A percentile compares a stretch with the other conserved stretches of the same genome.
Conservation (phyloP, 2,888 invertebrate genomes). For the Colletes collaris region DNA sequence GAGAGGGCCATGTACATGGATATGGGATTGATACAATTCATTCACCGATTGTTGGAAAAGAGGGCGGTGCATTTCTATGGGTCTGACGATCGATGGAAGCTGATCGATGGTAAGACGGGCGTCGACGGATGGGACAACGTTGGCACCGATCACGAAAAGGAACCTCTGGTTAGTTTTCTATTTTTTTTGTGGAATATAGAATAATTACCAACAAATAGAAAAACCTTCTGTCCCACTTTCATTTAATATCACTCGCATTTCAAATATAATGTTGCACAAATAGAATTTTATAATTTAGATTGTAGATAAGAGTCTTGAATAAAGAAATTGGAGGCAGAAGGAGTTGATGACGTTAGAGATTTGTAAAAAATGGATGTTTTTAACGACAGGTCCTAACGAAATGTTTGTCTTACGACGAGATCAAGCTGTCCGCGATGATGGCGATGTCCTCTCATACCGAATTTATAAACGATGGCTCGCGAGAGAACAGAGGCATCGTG, state of each 20-base stretch:
- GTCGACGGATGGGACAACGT: constrained; percentile 86
- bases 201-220: too few relatives aligned
- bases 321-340: too few relatives aligned
- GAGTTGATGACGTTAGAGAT: not conserved
- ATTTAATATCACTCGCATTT: too few relatives aligned
- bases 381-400: constrained; percentile 82
- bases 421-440: constrained; percentile 86
- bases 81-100: constrained; percentile 83
- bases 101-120: constrained; percentile 83
- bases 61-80: constrained; percentile 85
- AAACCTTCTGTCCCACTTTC: too few relatives aligned
- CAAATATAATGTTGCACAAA: too few relatives aligned
- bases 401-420: constrained; percentile 87
- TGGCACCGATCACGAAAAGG: constrained; percentile 85
- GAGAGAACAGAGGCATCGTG: constrained; percentile 84
- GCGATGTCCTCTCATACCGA: constrained; percentile 86
- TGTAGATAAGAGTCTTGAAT: too few relatives aligned
- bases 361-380: not conserved
- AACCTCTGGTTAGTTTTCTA: constrained; percentile 81
- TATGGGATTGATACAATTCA: constrained; percentile 85
- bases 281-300: too few relatives aligned
- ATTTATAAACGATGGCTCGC: constrained; percentile 86
- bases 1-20: constrained; percentile 85
- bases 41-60: constrained; percentile 85
- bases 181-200: too few relatives aligned